Conservation (phyloP, 2,113 vertebrate species). For the Xenotilapia flavipinnis region DNA sequence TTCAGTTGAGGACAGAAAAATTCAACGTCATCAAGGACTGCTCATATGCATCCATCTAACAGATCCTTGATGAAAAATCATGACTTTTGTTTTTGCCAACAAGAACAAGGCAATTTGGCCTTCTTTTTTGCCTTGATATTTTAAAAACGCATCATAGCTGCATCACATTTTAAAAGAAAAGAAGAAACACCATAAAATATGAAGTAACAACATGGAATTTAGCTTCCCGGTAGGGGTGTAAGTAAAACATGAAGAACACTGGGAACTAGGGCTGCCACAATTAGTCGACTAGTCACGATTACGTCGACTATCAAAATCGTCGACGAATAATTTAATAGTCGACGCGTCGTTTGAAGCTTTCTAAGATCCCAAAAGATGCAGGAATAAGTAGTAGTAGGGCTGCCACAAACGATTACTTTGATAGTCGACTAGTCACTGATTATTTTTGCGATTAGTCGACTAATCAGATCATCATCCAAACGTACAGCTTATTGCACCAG, state of each 20-base stretch:
- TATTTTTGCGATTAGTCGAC: no score
- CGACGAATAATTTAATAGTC: fast-evolving
- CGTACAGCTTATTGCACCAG: no score
- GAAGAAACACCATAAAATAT: neutral
- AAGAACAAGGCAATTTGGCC: neutral
- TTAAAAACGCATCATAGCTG: neutral
- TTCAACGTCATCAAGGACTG: neutral
- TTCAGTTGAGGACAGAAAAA: neutral
- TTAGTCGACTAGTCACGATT: no score
- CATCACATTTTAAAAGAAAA: neutral
- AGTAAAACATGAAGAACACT: neutral
- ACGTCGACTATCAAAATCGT: fast-evolving
- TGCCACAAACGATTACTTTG: no score
- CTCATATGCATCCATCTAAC: neutral
- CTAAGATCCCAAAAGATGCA: fast-evolving
- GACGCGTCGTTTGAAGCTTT: no score
- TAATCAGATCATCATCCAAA: no score
- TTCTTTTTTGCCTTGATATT: neutral
- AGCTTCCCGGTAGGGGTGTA: neutral
- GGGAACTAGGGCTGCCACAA: neutral
- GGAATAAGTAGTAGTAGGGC: no score
- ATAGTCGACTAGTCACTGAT: no score
- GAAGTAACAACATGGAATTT: neutral
- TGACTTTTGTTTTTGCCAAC: neutral
- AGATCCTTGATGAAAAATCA: neutral